A percentile compares a stretch with the other conserved stretches of the same genome.
phyloP scores from a whole-genome alignment of 2,113 vertebrate species.

The Elephantulus edwardii region DNA sequence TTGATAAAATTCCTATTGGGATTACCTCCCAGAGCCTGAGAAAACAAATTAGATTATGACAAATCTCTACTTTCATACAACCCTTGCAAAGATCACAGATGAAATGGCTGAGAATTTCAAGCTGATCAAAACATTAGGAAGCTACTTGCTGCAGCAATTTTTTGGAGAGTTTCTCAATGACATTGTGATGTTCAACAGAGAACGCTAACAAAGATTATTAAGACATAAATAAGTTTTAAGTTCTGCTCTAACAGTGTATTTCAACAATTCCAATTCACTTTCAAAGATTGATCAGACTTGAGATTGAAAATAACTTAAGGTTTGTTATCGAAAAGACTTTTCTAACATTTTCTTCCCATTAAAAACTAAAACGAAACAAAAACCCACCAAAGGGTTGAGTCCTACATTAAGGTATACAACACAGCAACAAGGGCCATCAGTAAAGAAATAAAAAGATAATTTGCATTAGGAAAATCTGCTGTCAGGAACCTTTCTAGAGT shows the following conservation, averaged over 20 bases:
- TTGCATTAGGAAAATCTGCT: no score
- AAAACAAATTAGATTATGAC: slow-evolving; percentile 79
- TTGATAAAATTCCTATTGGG: slow-evolving; percentile 81
- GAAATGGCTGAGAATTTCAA: slow-evolving; percentile 49
- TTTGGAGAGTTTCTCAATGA: slow-evolving; percentile 71
- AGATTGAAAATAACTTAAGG: slow-evolving; percentile 3
- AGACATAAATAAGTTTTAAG: slow-evolving; percentile 74
- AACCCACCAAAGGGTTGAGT: no score
- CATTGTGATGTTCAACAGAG: slow-evolving; percentile 71
- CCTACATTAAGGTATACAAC: no score
- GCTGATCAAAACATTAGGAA: slow-evolving; percentile 68
- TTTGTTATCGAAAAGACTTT: no score
- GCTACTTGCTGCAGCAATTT: slow-evolving; percentile 65
- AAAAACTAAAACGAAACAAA: no score
- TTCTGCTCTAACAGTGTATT: slow-evolving; percentile 56
- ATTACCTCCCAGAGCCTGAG: slow-evolving; percentile 70
- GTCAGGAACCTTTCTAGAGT: no score
- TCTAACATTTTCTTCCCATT: no score
- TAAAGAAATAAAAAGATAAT: no score
- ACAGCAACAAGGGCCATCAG: no score
- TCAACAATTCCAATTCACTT: slow-evolving; percentile 57
- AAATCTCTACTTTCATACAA: slow-evolving; percentile 69
- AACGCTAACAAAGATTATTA: slow-evolving; percentile 69
- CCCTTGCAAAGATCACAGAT: slow-evolving; percentile 62
- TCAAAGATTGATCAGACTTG: slow-evolving; percentile 62